Conservation (phyloP, 2,797 vertebrate species). For the Euphonia xanthogaster region DNA sequence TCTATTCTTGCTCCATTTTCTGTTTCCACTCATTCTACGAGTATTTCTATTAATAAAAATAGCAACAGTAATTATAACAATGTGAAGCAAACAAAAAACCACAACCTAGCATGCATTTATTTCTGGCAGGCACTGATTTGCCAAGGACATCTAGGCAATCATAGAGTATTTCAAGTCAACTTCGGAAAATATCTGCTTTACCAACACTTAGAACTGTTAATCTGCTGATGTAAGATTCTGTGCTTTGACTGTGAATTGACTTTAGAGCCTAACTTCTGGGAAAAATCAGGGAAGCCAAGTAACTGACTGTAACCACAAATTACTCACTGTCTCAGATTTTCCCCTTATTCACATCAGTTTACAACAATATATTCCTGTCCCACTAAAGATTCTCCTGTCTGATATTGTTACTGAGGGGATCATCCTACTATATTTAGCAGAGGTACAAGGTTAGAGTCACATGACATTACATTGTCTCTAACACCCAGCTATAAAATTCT, state of each 20-base stretch:
- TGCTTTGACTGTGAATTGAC: neutral
- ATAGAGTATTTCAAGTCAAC: neutral
- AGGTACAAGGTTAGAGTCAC: neutral
- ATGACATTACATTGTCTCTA: neutral
- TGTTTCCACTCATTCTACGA: neutral
- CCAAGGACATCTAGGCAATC: constrained; percentile 6
- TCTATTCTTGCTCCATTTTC: neutral
- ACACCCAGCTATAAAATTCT: neutral
- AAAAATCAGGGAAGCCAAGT: neutral
- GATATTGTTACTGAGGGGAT: neutral
- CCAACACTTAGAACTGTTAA: neutral
- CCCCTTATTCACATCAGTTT: neutral
- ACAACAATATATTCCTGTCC: neutral
- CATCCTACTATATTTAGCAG: neutral
- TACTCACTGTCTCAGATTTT: neutral
- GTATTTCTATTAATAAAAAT: neutral
- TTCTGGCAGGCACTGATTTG: neutral
- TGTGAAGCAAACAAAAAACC: neutral
- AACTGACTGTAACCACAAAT: neutral
- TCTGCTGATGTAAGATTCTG: neutral
- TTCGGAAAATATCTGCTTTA: neutral
- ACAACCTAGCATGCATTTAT: neutral
- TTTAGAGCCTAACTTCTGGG: neutral
- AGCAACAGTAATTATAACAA: neutral
- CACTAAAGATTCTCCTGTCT: neutral